phyloP scores from a whole-genome alignment of 92 coral and sea anemone genomes.

The Epizoanthus scotinus region DNA sequence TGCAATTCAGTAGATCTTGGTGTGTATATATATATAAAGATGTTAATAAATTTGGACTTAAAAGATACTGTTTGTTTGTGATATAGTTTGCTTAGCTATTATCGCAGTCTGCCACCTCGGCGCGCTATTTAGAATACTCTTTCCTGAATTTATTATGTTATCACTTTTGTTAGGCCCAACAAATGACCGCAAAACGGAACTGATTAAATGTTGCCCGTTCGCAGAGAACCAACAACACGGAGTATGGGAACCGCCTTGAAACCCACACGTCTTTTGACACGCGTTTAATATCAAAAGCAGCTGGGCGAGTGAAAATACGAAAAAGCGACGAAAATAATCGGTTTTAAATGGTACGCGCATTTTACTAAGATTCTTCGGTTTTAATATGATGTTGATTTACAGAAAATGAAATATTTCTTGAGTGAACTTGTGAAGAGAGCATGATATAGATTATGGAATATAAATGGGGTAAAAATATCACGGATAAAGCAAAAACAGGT shows the following conservation, averaged over 20 bases:
- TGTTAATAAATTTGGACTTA: conserved; percentile 28
- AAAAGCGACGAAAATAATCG: conserved; percentile 1
- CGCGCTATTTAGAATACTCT: too few species aligned
- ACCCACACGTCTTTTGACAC: not conserved
- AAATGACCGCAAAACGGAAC: conserved; percentile 29
- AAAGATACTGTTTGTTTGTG: conserved; percentile 1
- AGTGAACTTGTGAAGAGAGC: not conserved
- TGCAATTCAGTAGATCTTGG: conserved; percentile 22
- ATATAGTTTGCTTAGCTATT: not conserved
- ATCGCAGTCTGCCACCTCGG: too few species aligned
- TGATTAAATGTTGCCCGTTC: conserved; percentile 5
- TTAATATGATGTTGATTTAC: not conserved
- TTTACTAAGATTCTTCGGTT: not conserved
- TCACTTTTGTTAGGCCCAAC: not conserved
- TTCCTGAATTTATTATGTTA: conserved; percentile 2
- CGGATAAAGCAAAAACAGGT: not conserved
- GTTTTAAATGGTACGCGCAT: not conserved
- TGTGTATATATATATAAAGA: conserved; percentile 36
- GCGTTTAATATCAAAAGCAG: not conserved
- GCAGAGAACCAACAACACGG: not conserved
- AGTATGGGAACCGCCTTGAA: not conserved
- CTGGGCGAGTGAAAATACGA: not conserved
- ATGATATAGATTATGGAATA: not conserved
- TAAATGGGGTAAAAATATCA: not conserved
- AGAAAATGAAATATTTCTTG: not conserved